Evolutionary conservation across 2,888 invertebrate species (phyloP), one percentile per base, ranked within the genome.

Genomic region (Andrena bucephala): DNA sequence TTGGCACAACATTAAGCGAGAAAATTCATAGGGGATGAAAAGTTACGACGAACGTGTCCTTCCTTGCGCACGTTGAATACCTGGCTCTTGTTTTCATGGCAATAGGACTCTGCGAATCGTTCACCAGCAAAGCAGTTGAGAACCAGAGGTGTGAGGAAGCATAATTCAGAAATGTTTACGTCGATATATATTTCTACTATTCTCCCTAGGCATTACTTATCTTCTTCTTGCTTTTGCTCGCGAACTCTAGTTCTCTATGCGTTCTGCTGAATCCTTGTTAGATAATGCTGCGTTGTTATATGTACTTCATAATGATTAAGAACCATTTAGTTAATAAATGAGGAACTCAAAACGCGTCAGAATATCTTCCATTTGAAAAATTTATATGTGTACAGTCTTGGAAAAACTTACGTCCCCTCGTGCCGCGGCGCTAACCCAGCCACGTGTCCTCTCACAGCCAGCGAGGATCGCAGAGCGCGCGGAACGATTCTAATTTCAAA

Each of bases 1-100:
- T 87, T 83, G 83, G 85, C 86, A 80, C 82, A 85, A 84, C 85
- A 86, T 89, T 90, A 90, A 13, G 83, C 79, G 84, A 85, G 80
- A 71, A 77, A 83, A 85, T 89, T 85, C 85, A 74, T 80, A 69
- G 72, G 29, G 69, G 10, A 27, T 31, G 68, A 67, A 85, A 85
- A 88, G 69, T 89, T 90, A 87, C 87, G 83, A 77, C 71, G 70
- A 62, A 75, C 79, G 79, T 74, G 67, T 57, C 59, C 24, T 69
- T 81, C 59, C 60, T 69, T 48, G 77, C 70, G 77, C 70, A 59
- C 62, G 66, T 71, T 69, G 57, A 54, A 54, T 71, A 66, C 54
- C 69, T 80, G 67, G 24, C 20, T 67, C 59, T 77, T 78, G 66
- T 57, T 63, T 42, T 67, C 48, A 2, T 8, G 3, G 0, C 6